Conservation (phyloP, 2,888 invertebrate species). For the Clunio marinus region DNA sequence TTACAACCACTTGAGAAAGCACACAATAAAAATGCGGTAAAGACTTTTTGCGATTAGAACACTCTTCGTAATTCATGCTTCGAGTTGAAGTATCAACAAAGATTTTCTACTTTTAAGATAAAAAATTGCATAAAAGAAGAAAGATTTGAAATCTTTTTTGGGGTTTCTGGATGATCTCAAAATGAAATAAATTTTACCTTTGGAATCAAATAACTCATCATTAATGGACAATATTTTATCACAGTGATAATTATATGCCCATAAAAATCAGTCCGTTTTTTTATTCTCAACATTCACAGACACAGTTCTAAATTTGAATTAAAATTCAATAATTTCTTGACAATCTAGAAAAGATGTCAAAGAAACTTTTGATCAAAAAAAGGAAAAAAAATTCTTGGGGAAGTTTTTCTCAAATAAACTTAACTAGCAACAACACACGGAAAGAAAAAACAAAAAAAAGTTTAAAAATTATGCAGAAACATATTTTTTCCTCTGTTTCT, state of each 20-base stretch:
- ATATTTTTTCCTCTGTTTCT: constrained; percentile 29
- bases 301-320: constrained; percentile 26
- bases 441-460: constrained; percentile 15
- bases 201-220: constrained; percentile 12
- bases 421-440: background rate
- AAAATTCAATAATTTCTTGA: constrained; percentile 37
- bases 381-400: too few relatives aligned
- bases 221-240: constrained; percentile 27
- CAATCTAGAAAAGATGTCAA: background rate
- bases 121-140: background rate
- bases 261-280: background rate
- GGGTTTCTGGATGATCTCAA: background rate
- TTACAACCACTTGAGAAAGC: background rate
- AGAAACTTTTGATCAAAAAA: background rate
- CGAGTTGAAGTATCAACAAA: background rate
- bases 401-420: constrained; percentile 3
- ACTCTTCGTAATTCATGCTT: background rate
- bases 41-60: constrained; percentile 34
- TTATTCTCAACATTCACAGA: too few relatives aligned
- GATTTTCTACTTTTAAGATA: background rate
- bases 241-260: constrained; percentile 11
- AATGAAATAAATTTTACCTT: background rate
- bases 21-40: constrained; percentile 19
- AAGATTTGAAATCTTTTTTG: background rate
- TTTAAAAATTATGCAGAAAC: constrained; percentile 38